Conservation (phyloP, 2,888 invertebrate genomes). For the Villa cingulata region DNA sequence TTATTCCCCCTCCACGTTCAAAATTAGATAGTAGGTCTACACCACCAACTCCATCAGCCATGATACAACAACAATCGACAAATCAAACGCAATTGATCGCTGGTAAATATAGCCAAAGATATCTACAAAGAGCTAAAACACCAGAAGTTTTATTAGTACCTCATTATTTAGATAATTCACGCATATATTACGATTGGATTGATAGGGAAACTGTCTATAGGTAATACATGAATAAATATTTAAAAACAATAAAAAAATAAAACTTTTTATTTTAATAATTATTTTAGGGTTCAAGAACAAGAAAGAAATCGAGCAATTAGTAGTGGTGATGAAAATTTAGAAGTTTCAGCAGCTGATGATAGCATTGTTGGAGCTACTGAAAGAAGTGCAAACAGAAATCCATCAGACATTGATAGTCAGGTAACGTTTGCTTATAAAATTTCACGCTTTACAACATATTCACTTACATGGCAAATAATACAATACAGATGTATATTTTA, state of each 20-base stretch:
- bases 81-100: conserved; percentile 4
- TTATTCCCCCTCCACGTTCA: conserved; percentile 45
- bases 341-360: conserved; percentile 18
- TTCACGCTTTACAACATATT: too few species aligned
- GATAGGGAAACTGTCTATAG: conserved; percentile 24
- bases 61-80: conserved; percentile 14
- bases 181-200: conserved; percentile 38
- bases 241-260: background rate
- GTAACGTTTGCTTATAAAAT: too few species aligned
- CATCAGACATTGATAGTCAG: conserved; percentile 66
- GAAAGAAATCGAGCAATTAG: conserved; percentile 14
- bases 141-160: conserved; percentile 69
- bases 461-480: too few species aligned
- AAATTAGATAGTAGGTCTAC: conserved; percentile 30
- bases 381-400: conserved; percentile 20
- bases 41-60: conserved; percentile 17
- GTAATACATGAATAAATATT: background rate
- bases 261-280: background rate
- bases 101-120: conserved; percentile 22
- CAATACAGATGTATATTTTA: too few species aligned
- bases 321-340: conserved; percentile 21
- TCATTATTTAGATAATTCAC: conserved; percentile 42
- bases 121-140: conserved; percentile 47
- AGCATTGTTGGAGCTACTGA: conserved; percentile 18
- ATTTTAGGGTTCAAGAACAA: conserved; percentile 10